phyloP scores from a whole-genome alignment of 2,113 vertebrate species.

The Spilogale gracilis region DNA sequence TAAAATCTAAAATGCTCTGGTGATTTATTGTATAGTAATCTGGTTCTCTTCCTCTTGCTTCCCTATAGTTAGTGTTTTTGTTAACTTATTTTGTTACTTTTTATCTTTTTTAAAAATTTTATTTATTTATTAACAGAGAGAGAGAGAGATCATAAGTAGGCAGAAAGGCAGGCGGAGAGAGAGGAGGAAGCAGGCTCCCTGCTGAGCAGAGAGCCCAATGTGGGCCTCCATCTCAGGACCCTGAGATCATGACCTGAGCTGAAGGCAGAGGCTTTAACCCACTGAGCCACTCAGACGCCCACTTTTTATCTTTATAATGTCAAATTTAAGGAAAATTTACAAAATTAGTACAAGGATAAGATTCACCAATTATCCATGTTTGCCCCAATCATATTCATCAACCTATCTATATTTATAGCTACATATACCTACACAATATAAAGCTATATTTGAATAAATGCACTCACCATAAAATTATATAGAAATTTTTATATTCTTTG shows the following conservation, averaged over 20 bases:
- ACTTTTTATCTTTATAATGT: neutral
- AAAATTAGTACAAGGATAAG: neutral
- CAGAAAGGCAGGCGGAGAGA: too few species aligned
- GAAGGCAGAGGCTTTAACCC: too few species aligned
- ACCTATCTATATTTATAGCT: neutral
- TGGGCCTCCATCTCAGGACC: too few species aligned
- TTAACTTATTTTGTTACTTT: neutral
- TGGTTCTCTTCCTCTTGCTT: neutral
- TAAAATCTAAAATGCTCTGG: neutral
- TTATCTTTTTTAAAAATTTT: neutral
- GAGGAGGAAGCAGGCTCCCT: too few species aligned
- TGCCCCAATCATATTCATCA: neutral
- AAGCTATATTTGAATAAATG: neutral
- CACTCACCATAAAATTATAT: neutral
- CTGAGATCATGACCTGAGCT: too few species aligned
- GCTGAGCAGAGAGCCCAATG: too few species aligned
- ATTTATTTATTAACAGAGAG: too few species aligned
- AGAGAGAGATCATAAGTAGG: too few species aligned
- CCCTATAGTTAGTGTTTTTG: neutral
- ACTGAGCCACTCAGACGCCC: too few species aligned
- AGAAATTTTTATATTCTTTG: neutral
- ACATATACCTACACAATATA: neutral
- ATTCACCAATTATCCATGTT: neutral
- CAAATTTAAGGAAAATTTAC: neutral
- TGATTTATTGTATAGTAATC: neutral